phyloP scores from a whole-genome alignment of 2,888 invertebrate species.

The Caenorhabditis sp. region DNA sequence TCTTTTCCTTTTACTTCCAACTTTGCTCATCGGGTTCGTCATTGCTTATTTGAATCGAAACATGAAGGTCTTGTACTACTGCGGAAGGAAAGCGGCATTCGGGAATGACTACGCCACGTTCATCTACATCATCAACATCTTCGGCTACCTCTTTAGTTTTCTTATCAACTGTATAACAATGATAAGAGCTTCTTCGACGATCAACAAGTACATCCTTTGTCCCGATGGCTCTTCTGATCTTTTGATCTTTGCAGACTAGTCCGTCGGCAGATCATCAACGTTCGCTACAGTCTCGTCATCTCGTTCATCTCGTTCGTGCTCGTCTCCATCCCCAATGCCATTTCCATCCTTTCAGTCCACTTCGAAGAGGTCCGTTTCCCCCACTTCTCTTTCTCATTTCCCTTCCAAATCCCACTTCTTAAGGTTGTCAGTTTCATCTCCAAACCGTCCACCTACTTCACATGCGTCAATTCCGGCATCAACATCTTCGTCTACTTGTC shows the following conservation, averaged over 20 bases:
- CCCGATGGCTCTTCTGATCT: background rate
- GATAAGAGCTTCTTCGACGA: constrained; percentile 59
- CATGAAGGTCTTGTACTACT: constrained; percentile 67
- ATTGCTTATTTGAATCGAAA: constrained; percentile 64
- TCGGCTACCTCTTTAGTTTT: constrained; percentile 68
- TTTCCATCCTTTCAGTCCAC: constrained; percentile 68
- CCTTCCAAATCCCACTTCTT: constrained; percentile 28
- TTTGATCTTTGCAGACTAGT: constrained; percentile 54
- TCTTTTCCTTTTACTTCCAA: constrained; percentile 50
- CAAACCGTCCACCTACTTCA: constrained; percentile 72
- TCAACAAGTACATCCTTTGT: constrained; percentile 51
- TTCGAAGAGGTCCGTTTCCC: constrained; percentile 56
- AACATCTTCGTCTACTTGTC: constrained; percentile 74
- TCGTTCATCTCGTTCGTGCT: constrained; percentile 71
- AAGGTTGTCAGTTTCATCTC: constrained; percentile 69
- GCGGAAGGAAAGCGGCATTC: constrained; percentile 75
- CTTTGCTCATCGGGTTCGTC: constrained; percentile 61
- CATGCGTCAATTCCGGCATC: constrained; percentile 73
- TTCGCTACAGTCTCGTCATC: constrained; percentile 71
- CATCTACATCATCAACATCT: constrained; percentile 68
- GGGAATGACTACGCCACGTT: constrained; percentile 67
- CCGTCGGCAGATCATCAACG: constrained; percentile 63
- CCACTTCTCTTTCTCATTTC: background rate
- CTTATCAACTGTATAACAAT: constrained; percentile 65
- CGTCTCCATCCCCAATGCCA: constrained; percentile 71